These are phyloP conservation scores for Terrapene triunguis DNA, from an alignment of 2,113 vertebrate genomes.

Conservation along the genomic window DNA sequence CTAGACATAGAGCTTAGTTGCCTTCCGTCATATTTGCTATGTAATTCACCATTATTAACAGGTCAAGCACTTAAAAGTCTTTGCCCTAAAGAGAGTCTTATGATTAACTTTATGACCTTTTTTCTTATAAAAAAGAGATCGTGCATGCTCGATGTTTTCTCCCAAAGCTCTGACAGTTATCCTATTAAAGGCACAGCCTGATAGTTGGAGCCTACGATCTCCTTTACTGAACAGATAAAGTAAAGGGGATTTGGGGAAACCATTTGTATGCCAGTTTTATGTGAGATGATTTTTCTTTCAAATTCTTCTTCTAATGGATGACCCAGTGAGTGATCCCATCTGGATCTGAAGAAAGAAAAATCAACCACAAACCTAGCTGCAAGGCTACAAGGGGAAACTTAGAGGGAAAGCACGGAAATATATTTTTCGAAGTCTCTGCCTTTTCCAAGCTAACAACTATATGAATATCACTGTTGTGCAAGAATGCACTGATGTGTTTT, in stretches of 20 bases:
- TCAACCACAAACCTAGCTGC: not conserved
- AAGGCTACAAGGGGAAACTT: not conserved
- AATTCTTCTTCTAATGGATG: conserved; percentile 14
- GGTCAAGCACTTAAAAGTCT: not conserved
- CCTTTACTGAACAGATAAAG: not conserved
- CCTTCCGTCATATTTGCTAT: not conserved
- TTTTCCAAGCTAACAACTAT: conserved; percentile 49
- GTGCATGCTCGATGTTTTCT: not conserved
- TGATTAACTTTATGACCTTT: not conserved
- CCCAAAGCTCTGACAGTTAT: not conserved
- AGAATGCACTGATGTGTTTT: conserved; percentile 34
- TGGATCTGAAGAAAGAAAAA: conserved; percentile 44
- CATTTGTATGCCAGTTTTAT: not conserved
- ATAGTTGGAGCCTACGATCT: not conserved
- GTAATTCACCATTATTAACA: not conserved
- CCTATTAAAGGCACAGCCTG: not conserved
- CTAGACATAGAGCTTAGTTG: not conserved
- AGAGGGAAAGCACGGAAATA: conserved; percentile 29
- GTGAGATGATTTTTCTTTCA: not conserved
- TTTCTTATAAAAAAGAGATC: not conserved
- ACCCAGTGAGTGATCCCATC: not conserved
- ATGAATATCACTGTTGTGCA: conserved; percentile 33
- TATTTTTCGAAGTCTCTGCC: conserved; percentile 33
- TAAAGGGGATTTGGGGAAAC: not conserved
- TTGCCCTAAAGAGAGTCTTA: not conserved